Evolutionary conservation across 92 coral and sea anemone genomes (phyloP), one percentile per base, ranked within the genome.

Genomic region (Epizoanthus illoricatus): DNA sequence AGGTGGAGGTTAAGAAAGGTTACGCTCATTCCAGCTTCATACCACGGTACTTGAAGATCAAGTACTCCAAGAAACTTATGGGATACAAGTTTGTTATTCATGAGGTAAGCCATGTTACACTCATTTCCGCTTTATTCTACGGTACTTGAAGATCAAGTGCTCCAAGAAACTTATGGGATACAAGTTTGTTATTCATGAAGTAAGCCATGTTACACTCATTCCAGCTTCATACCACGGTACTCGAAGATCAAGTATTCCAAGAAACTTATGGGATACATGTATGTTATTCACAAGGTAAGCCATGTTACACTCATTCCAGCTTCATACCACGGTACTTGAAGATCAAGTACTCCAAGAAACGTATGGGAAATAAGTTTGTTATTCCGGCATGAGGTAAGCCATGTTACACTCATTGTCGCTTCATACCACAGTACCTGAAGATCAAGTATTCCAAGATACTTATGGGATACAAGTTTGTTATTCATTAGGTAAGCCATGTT

Each of bases 41-140:
- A 43, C 88, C 91, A 9, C 84, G 91, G 15, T 85, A 72, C 52
- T 52, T 88, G 69, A 85, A 81, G 84, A 57, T 88, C 43, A 88
- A 75, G 65, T 80, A 88, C 68, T 73, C 76, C 20, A 56, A 85
- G 65, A 80, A 41, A 45, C 58, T 81, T 19, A 42, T 84, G 79
- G 86, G 86, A 16, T 73, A 80, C 59, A 45, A 71, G 52, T 47
- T 85, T 43, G 80, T 67, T 2, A 72, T 80, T 56, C 73, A 85
- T 39, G 91, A 88, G 91, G 91, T 88, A 74, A 49, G 17, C 36
- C 15, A 2, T 28, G 73, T 5, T 87, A 85, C 74, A 81, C 91
- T 4, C 76, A 81, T 21, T 18, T 79, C 16, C 85, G 86, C 54
- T n/a, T n/a, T n/a, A n/a, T n/a, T n/a, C n/a, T n/a, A n/a, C n/a